phyloP scores from a whole-genome alignment of 2,888 invertebrate species.

The Sarcophaga carnaria region DNA sequence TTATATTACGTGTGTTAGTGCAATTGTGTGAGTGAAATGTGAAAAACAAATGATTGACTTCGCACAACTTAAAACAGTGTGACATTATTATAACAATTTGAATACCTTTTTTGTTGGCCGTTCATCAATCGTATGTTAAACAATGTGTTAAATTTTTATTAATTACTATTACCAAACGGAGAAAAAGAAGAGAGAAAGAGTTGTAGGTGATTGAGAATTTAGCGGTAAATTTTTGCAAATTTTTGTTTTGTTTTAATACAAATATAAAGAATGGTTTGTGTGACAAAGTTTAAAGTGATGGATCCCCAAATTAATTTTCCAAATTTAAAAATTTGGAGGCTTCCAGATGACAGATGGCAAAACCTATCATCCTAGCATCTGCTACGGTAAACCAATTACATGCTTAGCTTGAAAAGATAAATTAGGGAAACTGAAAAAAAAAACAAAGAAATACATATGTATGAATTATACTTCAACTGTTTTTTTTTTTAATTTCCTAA shows the following conservation, averaged over 20 bases:
- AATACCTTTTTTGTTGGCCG: slow-evolving; percentile 3
- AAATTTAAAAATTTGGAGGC: too few species aligned
- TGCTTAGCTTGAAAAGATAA: too few species aligned
- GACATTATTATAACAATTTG: slow-evolving; percentile 22
- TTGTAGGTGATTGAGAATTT: not conserved
- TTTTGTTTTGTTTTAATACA: not conserved
- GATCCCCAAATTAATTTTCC: too few species aligned
- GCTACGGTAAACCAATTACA: too few species aligned
- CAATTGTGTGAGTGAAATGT: not conserved
- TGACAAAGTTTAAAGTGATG: too few species aligned
- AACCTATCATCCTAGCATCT: too few species aligned
- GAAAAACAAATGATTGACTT: not conserved
- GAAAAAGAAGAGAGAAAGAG: slow-evolving; percentile 9
- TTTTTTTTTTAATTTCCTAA: too few species aligned
- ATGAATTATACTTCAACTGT: too few species aligned
- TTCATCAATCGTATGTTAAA: not conserved
- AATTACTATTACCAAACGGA: slow-evolving; percentile 9
- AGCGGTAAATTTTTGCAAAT: not conserved
- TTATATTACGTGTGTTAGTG: not conserved
- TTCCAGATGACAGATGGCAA: too few species aligned
- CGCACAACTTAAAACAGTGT: not conserved
- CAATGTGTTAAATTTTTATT: slow-evolving; percentile 47
- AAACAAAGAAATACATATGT: too few species aligned
- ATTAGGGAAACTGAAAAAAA: too few species aligned
- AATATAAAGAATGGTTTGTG: too few species aligned